A percentile compares a stretch with the other conserved stretches of the same genome.
phyloP scores from a whole-genome alignment of 1,140 invertebrate species.

The Aphaenogaster ashmeadi region DNA sequence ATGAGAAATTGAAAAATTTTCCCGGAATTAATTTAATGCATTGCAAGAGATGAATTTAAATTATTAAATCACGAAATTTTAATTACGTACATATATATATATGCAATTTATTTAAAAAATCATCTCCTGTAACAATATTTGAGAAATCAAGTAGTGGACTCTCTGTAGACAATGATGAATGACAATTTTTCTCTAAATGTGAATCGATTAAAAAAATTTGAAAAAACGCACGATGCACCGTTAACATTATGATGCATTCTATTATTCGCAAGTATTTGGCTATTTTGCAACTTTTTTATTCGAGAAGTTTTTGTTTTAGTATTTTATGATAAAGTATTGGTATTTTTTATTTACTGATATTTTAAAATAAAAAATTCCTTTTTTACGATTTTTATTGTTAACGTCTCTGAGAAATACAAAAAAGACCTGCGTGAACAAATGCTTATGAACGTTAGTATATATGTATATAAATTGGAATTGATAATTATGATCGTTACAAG shows the following conservation, averaged over 20 bases:
- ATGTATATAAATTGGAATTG: not conserved
- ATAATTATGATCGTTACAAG: not conserved
- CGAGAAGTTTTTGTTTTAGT: not conserved
- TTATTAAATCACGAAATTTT: not conserved
- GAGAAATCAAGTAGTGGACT: not conserved
- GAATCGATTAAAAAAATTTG: not conserved
- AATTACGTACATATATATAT: not conserved
- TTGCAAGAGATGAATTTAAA: not conserved
- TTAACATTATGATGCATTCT: not conserved
- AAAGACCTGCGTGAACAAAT: not conserved
- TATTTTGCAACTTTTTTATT: not conserved
- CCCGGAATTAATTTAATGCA: not conserved
- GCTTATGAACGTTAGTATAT: not conserved
- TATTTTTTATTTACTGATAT: not conserved
- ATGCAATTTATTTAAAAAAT: not conserved
- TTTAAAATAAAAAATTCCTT: not conserved
- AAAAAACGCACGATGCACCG: not conserved
- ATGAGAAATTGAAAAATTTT: slow-evolving; percentile 1
- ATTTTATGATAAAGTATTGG: not conserved
- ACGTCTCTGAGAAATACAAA: not conserved
- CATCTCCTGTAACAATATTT: not conserved
- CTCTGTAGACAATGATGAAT: not conserved
- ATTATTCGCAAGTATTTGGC: not conserved
- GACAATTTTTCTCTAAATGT: not conserved
- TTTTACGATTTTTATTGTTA: not conserved